Percentiles rank a stretch among this genome's conserved stretches.
phyloP scores from a whole-genome alignment of 1,140 invertebrate genomes.

The Calephelis nemesis region DNA sequence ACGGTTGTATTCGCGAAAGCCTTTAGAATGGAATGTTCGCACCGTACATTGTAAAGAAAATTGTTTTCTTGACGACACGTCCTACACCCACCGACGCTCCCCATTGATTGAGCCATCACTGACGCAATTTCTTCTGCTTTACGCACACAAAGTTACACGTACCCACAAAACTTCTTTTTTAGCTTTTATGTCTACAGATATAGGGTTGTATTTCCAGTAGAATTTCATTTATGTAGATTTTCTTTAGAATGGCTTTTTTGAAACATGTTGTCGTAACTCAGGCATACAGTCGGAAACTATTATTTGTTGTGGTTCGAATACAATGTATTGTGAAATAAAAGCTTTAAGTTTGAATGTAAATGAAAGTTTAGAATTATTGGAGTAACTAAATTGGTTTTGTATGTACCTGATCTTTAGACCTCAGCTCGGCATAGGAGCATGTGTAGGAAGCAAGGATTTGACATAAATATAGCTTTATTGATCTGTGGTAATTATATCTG shows the following conservation, averaged over 20 bases:
- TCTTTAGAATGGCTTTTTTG: conserved; percentile 35
- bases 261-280: conserved; percentile 69
- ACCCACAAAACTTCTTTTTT: neutral
- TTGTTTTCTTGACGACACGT: conserved; percentile 62
- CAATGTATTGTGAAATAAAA: conserved; percentile 66
- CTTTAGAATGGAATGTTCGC: conserved; percentile 31
- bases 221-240: neutral
- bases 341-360: conserved; percentile 62
- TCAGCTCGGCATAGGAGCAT: no score
- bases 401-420: neutral
- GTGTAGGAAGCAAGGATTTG: no score
- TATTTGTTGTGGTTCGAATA: conserved; percentile 69
- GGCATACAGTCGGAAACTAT: conserved; percentile 65
- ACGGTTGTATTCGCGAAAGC: conserved; percentile 1
- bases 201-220: conserved; percentile 28
- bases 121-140: conserved; percentile 55
- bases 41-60: conserved; percentile 61
- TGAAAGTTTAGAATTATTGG: conserved; percentile 47
- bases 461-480: no score
- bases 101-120: conserved; percentile 69
- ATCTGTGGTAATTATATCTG: no score
- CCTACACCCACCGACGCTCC: conserved; percentile 49
- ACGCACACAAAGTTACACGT: conserved; percentile 39
- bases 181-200: conserved; percentile 20
- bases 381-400: conserved; percentile 45